Evolutionary conservation across 2,113 vertebrate species (phyloP), one percentile per base, ranked within the genome.

Genomic region (Colossoma macropomum): DNA sequence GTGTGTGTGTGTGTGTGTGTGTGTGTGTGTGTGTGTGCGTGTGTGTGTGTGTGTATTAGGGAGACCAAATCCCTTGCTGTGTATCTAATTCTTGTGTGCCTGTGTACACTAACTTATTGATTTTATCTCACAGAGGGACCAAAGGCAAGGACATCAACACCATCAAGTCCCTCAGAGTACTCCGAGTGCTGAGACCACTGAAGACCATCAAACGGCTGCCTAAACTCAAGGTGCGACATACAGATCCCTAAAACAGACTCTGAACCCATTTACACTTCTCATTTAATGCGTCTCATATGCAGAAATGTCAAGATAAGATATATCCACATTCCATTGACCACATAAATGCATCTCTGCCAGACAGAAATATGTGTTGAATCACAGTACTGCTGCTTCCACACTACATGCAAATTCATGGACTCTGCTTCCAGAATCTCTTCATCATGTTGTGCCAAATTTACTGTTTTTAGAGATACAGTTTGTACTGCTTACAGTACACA

Each of bases 61-160:
- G 38, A 32, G 25, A 25, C 34, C 7, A 75, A 25, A 25, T 38
- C 56, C 59, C 52, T n/a, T 48, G 6, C 63, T 66, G 15, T 5
- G 19, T 34, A 1, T 69, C 16, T 25, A 48, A 25, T 6, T 27
- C 21, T 13, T 75, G 52, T 3, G 69, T 41, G 8, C 25, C 30
- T 56, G n/a, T 70, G 50, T 80, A 63, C 41, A 75, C 81, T 93
- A 76, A 94, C 85, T 82, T 45, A 81, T 17, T 70, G 89, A 83
- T 92, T 85, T 86, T 77, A 93, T 88, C 89, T 82, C 94, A 90
- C 94, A 98, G 98, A 92, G 97, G 96, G 72, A 98, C 96, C 80
- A 99, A 98, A 94, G 97, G 98, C 78, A 99, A 99, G 89, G 98
- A 99, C 92, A 97, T 99, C 94, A 99, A 96, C 95, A 99, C 98